Evolutionary conservation across 2,113 vertebrate genomes (phyloP).

Genomic region (Rhinolophus sinicus): DNA sequence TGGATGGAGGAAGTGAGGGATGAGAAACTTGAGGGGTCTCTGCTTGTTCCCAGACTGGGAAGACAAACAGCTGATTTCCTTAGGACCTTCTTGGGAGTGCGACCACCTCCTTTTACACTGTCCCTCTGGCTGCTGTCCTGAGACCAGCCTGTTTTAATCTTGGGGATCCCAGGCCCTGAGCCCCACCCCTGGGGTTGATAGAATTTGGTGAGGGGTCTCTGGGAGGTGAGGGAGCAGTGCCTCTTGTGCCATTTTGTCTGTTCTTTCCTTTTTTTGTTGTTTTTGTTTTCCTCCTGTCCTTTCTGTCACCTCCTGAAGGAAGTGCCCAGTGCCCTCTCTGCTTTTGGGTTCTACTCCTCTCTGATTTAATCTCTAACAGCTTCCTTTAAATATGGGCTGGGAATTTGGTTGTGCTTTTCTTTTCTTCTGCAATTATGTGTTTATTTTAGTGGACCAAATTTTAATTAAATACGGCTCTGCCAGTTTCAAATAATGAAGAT

Average conservation of each 20-base stretch:
- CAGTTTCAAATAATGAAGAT: conserved; percentile 64
- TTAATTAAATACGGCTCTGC: conserved; percentile 74
- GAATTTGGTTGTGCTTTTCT: conserved; percentile 65
- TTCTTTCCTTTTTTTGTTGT: no score
- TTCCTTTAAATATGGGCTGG: conserved; percentile 18
- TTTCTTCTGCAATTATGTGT: conserved; percentile 70
- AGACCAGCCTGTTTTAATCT: not conserved
- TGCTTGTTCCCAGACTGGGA: not conserved
- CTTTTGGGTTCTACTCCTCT: not conserved
- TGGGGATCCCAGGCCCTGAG: not conserved
- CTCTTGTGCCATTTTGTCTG: no score
- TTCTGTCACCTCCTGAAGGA: not conserved
- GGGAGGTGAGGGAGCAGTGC: not conserved
- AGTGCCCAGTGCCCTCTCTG: not conserved
- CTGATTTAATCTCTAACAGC: not conserved
- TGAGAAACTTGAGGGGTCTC: not conserved
- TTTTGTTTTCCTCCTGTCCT: no score
- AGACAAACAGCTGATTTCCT: no score
- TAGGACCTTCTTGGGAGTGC: not conserved
- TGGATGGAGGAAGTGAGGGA: rapidly evolving
- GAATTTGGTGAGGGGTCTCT: not conserved
- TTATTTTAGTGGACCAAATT: conserved; percentile 74
- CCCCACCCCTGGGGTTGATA: not conserved
- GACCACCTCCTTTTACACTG: rapidly evolving
- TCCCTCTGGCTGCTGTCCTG: not conserved